A percentile compares a stretch with the other conserved stretches of the same genome.
Conservation (phyloP, 92 coral and sea anemone genomes). For the Epizoanthus fatuus region DNA sequence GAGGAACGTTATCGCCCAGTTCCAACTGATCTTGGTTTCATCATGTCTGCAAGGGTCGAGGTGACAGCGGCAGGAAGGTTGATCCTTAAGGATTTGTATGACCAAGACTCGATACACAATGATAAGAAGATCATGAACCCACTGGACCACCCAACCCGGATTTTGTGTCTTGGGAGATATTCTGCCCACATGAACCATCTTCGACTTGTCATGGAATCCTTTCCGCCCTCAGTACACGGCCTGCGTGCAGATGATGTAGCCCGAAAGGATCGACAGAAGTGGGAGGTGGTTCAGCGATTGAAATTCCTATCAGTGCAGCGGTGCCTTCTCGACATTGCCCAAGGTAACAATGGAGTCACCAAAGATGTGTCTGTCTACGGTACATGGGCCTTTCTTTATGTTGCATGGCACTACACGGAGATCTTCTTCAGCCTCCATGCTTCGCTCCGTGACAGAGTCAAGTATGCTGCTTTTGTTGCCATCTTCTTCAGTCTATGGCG, state of each 20-base stretch:
- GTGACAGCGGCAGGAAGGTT: constrained; percentile 51
- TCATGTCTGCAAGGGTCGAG: constrained; percentile 54
- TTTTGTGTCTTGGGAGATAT: constrained; percentile 55
- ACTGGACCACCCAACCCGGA: constrained; percentile 57
- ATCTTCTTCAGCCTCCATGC: constrained; percentile 75
- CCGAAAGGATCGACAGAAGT: background rate
- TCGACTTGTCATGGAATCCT: constrained; percentile 44
- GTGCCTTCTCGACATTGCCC: constrained; percentile 64
- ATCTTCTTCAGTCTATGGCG: constrained; percentile 71
- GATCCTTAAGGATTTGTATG: constrained; percentile 43
- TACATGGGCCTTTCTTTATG: constrained; percentile 72
- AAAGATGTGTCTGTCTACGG: constrained; percentile 72
- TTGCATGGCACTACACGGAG: constrained; percentile 72
- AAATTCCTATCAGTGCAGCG: constrained; percentile 57
- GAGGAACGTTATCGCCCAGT: background rate
- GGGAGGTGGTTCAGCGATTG: background rate
- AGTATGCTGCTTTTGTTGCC: constrained; percentile 62
- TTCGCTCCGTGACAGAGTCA: constrained; percentile 69
- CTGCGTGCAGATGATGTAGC: constrained; percentile 34
- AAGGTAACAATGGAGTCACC: constrained; percentile 61
- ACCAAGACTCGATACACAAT: constrained; percentile 63
- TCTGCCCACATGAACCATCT: constrained; percentile 53
- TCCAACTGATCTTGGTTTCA: constrained; percentile 41
- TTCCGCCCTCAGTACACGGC: constrained; percentile 38
- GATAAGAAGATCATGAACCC: constrained; percentile 61